These are phyloP conservation scores for Hucho hucho DNA, from an alignment of 2,113 vertebrate species.

Conservation along the genomic window DNA sequence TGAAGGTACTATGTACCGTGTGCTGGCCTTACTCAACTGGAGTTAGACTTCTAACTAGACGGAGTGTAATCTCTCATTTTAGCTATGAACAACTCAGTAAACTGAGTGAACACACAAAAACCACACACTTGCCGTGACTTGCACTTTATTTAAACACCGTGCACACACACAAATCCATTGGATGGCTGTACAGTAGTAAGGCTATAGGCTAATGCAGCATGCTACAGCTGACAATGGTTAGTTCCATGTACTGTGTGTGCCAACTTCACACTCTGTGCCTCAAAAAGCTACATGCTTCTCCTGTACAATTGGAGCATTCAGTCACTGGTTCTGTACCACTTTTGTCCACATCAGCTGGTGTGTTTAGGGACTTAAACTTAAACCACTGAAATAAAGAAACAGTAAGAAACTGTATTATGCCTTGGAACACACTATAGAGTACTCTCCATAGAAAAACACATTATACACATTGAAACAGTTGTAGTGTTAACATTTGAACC, in stretches of 20 bases:
- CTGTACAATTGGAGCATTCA: slow-evolving; percentile 40
- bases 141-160: slow-evolving; percentile 17
- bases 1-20: not conserved
- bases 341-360: slow-evolving; percentile 53
- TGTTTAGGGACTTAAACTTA: slow-evolving; percentile 56
- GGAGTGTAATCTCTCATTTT: not conserved
- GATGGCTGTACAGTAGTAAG: not conserved
- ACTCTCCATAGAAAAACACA: too few relatives aligned
- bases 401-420: slow-evolving; percentile 10
- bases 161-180: not conserved
- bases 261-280: slow-evolving; percentile 25
- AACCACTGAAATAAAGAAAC: slow-evolving; percentile 62
- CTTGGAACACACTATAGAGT: not conserved
- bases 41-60: too few relatives aligned
- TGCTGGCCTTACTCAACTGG: too few relatives aligned
- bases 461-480: too few relatives aligned
- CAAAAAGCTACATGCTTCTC: slow-evolving; percentile 63
- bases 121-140: slow-evolving; percentile 59
- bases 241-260: slow-evolving; percentile 36
- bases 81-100: not conserved
- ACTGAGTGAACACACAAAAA: slow-evolving; percentile 41
- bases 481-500: too few relatives aligned
- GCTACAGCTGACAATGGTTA: slow-evolving; percentile 55
- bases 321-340: slow-evolving; percentile 43
- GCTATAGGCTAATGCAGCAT: slow-evolving; percentile 35